phyloP scores from a whole-genome alignment of 2,113 vertebrate species.

The Ascaphus truei region DNA sequence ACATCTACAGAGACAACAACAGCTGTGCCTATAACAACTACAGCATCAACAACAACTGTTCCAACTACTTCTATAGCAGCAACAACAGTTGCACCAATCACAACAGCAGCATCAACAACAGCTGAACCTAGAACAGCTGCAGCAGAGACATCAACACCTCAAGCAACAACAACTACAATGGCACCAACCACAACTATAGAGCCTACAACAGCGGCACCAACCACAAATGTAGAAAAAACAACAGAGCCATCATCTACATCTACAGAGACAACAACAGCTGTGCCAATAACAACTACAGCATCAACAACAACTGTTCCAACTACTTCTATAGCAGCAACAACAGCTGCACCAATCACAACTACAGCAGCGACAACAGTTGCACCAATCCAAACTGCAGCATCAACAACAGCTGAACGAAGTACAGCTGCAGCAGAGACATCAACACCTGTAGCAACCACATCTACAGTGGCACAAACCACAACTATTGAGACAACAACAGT shows the following conservation, averaged over 20 bases:
- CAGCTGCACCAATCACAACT: neutral
- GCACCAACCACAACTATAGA: neutral
- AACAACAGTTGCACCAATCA: neutral
- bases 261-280: neutral
- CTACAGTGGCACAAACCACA: neutral
- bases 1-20: neutral
- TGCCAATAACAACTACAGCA: neutral
- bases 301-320: neutral
- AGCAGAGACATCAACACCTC: neutral
- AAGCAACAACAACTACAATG: neutral
- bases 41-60: neutral
- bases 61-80: neutral
- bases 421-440: neutral
- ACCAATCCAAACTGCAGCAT: too few species aligned
- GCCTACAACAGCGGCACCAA: neutral
- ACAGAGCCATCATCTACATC: neutral
- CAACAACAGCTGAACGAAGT: neutral
- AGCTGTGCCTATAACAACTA: neutral
- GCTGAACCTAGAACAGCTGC: neutral
- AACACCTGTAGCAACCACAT: too few species aligned
- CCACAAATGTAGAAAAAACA: neutral
- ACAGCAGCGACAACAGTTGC: neutral
- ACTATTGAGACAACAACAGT: neutral
- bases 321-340: neutral
- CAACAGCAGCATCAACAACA: neutral